Evolutionary conservation across 1,140 invertebrate genomes (phyloP).

Genomic region (Eriocheir sinensis): DNA sequence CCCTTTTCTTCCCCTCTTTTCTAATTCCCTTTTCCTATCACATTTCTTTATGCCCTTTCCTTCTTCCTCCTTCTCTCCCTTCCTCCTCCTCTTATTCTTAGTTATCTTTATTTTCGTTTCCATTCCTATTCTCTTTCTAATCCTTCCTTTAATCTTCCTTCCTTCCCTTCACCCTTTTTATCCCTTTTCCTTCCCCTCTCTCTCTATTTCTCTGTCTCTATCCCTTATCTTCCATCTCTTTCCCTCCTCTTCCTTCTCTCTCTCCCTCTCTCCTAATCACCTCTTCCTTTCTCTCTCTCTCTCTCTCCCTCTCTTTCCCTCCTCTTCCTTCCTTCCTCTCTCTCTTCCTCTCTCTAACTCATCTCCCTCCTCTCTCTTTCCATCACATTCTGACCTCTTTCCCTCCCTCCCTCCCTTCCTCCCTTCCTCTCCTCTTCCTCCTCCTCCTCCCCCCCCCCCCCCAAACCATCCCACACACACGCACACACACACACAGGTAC

Average conservation of each 20-base stretch:
- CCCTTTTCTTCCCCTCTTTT: not conserved
- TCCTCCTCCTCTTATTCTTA: not conserved
- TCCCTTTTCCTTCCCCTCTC: not conserved
- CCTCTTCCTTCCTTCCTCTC: too few relatives aligned
- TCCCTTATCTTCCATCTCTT: not conserved
- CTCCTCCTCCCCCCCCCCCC: not conserved
- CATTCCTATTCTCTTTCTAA: not conserved
- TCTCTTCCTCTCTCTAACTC: not conserved
- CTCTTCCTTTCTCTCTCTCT: not conserved
- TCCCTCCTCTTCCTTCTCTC: not conserved
- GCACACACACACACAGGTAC: too few relatives aligned
- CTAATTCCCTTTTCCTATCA: not conserved
- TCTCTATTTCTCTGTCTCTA: conserved; percentile 44
- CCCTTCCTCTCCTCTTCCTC: not conserved
- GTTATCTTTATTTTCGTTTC: not conserved
- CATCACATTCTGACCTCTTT: not conserved
- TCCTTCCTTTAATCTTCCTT: not conserved
- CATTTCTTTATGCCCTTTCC: too few relatives aligned
- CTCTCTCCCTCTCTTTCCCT: not conserved
- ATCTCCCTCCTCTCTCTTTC: not conserved
- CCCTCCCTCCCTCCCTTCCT: not conserved
- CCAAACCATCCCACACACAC: not conserved
- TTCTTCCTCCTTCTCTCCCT: not conserved
- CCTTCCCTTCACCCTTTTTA: not conserved
- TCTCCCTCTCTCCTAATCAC: not conserved